A percentile compares a stretch with the other conserved stretches of the same genome.
Evolutionary conservation across 2,113 vertebrate genomes (phyloP).

Genomic region (Phalacrocorax aristotelis): DNA sequence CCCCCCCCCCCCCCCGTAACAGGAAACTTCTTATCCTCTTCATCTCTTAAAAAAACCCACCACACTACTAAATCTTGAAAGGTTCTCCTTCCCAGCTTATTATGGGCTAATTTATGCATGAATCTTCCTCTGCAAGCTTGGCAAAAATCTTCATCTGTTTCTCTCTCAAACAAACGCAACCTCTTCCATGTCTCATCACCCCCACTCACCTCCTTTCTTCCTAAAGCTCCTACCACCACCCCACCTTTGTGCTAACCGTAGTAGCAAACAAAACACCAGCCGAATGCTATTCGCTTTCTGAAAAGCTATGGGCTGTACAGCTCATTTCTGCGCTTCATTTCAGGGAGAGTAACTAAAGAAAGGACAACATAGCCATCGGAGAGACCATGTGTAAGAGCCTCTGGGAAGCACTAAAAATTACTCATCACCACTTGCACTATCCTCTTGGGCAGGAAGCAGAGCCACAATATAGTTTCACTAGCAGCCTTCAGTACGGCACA

Average conservation of each 20-base stretch:
- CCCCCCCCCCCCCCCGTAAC: neutral
- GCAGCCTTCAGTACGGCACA: neutral
- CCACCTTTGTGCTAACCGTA: neutral
- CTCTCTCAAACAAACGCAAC: neutral
- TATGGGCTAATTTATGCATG: neutral
- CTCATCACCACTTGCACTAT: neutral
- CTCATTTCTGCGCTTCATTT: neutral
- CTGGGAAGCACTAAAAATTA: neutral
- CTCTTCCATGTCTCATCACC: neutral
- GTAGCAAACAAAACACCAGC: neutral
- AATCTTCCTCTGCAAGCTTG: neutral
- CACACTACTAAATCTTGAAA: neutral
- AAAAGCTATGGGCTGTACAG: neutral
- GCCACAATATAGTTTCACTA: accelerated
- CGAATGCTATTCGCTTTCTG: neutral
- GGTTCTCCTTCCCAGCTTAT: neutral
- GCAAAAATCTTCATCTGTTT: neutral
- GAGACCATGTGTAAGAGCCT: neutral
- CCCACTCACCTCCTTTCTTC: neutral
- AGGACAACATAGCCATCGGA: neutral
- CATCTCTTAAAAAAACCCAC: neutral
- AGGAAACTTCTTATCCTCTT: neutral
- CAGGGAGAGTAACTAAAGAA: neutral
- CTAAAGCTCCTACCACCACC: neutral
- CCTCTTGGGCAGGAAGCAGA: neutral